Evolutionary conservation across 2,888 invertebrate genomes (phyloP), one percentile per base, ranked within the genome.

Genomic region (Cataglyphis cursor): DNA sequence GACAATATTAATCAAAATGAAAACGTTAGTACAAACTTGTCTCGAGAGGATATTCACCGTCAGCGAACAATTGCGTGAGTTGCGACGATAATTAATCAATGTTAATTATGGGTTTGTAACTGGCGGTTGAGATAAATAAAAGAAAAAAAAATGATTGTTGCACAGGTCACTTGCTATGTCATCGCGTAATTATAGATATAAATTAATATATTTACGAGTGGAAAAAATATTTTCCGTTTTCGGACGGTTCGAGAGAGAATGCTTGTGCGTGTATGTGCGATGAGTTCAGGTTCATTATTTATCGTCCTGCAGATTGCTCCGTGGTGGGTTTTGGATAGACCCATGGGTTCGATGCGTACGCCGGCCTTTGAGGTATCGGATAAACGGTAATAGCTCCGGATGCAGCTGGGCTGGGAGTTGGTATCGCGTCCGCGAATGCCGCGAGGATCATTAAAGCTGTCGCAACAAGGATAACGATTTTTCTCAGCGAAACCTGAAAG

Each of bases 311-410:
- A 15, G 65, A 48, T 6, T 84, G 44, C 12, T 83, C 48, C 8
- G 87, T 87, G 1, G 87, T 87, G 0, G 90, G 91, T 72, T 76
- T 89, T 6, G 92, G 92, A 41, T 92, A 92, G 15, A 85, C n/a
- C 86, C 86, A 88, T 38, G 84, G 81, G 9, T 83, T 87, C 1
- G 90, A 84, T 9, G 85, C 88, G 35, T 92, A 92, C 1, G 62
- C 70, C 8, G 92, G 91, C 35, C 86, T 89, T 44, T 90, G 90
- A 1, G 91, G 89, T 74, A 92, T 89, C n/a, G 92, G 91, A 66
- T 90, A 92, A 0, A 81, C 83, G 15, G 92, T 92, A 61, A 92
- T 91, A 5, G 92, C 92, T 15, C 92, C 92, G 18, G 90, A 85
- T 24, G 90, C 82, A 9, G 68, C 73, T 5, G 89, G 59, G 3